Percentiles rank a stretch among this genome's conserved stretches.
Evolutionary conservation across 2,797 vertebrate genomes (phyloP).

Genomic region (Sardinella longiceps): DNA sequence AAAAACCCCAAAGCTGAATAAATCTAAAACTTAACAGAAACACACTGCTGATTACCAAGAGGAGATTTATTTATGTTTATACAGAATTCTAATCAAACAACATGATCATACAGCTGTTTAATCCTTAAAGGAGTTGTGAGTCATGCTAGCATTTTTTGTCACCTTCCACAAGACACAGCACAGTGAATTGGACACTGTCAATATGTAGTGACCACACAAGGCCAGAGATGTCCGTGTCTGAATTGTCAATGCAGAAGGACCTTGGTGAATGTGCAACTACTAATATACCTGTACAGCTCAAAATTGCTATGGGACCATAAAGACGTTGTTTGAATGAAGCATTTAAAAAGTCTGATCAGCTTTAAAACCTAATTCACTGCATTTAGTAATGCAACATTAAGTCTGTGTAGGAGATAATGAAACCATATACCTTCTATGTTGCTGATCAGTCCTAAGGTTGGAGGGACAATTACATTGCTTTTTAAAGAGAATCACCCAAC

Average conservation of each 20-base stretch:
- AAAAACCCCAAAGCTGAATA: too few relatives aligned
- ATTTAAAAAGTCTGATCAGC: background rate
- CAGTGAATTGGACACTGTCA: background rate
- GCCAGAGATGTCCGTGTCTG: background rate
- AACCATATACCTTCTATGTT: background rate
- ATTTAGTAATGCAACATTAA: background rate
- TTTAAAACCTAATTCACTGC: background rate
- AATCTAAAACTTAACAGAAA: too few relatives aligned
- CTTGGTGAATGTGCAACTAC: background rate
- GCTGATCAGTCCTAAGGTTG: background rate
- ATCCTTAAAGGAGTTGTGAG: too few relatives aligned
- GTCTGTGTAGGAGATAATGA: background rate
- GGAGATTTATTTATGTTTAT: too few relatives aligned
- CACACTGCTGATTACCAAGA: too few relatives aligned
- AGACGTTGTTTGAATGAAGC: too few relatives aligned
- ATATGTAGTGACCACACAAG: background rate
- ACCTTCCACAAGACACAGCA: too few relatives aligned
- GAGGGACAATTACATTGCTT: background rate
- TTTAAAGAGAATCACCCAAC: background rate
- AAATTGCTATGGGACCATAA: background rate
- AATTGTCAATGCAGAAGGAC: background rate
- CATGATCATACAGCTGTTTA: too few relatives aligned
- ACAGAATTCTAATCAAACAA: too few relatives aligned
- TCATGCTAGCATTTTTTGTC: too few relatives aligned
- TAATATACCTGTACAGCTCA: background rate